Percentiles rank a stretch among this genome's conserved stretches.
Conservation (phyloP, 2,888 invertebrate genomes). For the Anodontia alba region DNA sequence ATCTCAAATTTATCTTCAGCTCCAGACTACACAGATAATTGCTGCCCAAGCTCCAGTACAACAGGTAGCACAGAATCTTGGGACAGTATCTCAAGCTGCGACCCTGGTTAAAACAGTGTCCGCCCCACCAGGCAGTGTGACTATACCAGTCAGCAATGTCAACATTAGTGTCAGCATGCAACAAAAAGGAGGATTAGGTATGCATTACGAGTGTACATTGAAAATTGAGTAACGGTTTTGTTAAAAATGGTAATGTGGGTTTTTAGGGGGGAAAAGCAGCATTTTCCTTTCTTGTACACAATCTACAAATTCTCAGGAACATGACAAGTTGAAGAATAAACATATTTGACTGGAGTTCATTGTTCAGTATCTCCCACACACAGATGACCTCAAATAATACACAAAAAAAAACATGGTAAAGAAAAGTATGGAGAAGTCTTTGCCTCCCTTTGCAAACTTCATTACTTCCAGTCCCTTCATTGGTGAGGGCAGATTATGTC, state of each 20-base stretch:
- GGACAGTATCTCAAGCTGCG: constrained; percentile 87
- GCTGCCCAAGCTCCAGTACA: constrained; percentile 86
- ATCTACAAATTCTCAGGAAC: too few relatives aligned
- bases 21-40: constrained; percentile 86
- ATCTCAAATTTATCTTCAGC: constrained; percentile 41
- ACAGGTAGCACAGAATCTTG: constrained; percentile 70
- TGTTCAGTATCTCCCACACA: too few relatives aligned
- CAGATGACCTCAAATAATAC: too few relatives aligned
- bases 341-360: too few relatives aligned
- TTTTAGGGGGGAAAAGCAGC: background rate
- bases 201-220: too few relatives aligned
- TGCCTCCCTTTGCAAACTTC: too few relatives aligned
- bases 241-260: background rate
- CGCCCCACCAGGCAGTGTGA: constrained; percentile 84
- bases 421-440: too few relatives aligned
- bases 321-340: too few relatives aligned
- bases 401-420: too few relatives aligned
- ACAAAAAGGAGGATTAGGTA: constrained; percentile 79
- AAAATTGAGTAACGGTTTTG: background rate
- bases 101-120: constrained; percentile 89
- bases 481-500: too few relatives aligned
- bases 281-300: too few relatives aligned
- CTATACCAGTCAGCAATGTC: constrained; percentile 85
- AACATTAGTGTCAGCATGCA: constrained; percentile 85
- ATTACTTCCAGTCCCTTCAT: too few relatives aligned